A percentile compares a stretch with the other conserved stretches of the same genome.
Evolutionary conservation across 1,140 invertebrate species (phyloP).

Genomic region (Drosophila sulfurigaster): DNA sequence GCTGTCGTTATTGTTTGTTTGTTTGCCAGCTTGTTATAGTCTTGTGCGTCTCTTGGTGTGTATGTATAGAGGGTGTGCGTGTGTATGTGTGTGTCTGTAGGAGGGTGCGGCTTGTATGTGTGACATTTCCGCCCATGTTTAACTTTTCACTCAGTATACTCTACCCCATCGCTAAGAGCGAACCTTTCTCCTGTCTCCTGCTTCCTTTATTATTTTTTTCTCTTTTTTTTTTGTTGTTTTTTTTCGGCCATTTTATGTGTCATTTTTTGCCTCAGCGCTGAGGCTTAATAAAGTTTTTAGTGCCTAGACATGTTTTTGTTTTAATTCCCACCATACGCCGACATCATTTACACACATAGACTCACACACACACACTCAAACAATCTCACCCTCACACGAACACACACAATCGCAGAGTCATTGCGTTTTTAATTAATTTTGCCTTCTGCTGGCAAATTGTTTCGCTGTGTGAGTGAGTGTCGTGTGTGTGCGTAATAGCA

Average conservation of each 20-base stretch:
- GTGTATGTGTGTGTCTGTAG: slow-evolving; percentile 1
- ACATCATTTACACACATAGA: slow-evolving; percentile 8
- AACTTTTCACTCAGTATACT: slow-evolving; percentile 72
- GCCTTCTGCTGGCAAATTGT: slow-evolving; percentile 61
- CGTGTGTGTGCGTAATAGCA: slow-evolving; percentile 49
- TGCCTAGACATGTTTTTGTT: slow-evolving; percentile 81
- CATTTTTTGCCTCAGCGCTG: slow-evolving; percentile 65
- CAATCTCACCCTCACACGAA: slow-evolving; percentile 3
- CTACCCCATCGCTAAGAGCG: slow-evolving; percentile 47
- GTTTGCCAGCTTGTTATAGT: slow-evolving; percentile 65
- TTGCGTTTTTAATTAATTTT: slow-evolving; percentile 78
- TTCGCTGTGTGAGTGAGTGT: slow-evolving; percentile 21
- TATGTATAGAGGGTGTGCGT: slow-evolving; percentile 3
- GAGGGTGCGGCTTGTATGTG: slow-evolving; percentile 72
- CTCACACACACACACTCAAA: background rate
- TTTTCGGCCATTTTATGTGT: slow-evolving; percentile 74
- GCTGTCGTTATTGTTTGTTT: slow-evolving; percentile 81
- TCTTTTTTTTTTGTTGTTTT: slow-evolving; percentile 63
- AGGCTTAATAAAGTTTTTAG: slow-evolving; percentile 80
- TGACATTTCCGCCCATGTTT: slow-evolving; percentile 81
- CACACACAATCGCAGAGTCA: slow-evolving; percentile 40
- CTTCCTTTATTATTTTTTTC: too few relatives aligned
- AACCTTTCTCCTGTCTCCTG: slow-evolving; percentile 3
- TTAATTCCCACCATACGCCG: slow-evolving; percentile 40
- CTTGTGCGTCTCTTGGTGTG: slow-evolving; percentile 31